phyloP scores from a whole-genome alignment of 2,888 invertebrate species.

The Periphyllus acericola region DNA sequence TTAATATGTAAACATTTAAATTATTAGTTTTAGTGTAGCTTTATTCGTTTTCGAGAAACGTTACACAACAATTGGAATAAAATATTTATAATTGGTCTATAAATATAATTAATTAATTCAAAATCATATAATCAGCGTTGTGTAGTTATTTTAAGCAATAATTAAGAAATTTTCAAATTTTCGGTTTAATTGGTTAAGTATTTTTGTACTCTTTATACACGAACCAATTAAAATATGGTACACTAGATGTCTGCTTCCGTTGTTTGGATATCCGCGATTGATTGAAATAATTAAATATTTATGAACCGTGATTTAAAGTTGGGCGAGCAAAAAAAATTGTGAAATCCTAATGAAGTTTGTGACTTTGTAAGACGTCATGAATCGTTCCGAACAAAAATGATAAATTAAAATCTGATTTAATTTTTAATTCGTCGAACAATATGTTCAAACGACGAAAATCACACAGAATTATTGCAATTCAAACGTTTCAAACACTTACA shows the following conservation, averaged over 20 bases:
- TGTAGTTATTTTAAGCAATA: too few relatives aligned
- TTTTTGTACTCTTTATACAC: not conserved
- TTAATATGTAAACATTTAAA: too few relatives aligned
- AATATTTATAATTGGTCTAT: too few relatives aligned
- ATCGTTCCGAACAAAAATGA: not conserved
- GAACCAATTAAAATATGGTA: not conserved
- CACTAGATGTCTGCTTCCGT: not conserved
- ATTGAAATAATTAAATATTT: not conserved
- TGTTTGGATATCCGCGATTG: not conserved
- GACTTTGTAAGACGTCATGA: not conserved
- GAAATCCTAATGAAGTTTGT: not conserved
- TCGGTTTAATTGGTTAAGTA: too few relatives aligned
- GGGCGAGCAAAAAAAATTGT: not conserved
- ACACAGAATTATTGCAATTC: not conserved
- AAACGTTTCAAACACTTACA: constrained; percentile 63
- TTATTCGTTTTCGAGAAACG: too few relatives aligned
- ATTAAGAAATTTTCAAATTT: too few relatives aligned
- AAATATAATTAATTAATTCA: too few relatives aligned
- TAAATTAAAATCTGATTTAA: not conserved
- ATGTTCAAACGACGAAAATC: not conserved
- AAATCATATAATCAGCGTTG: too few relatives aligned
- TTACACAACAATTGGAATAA: too few relatives aligned
- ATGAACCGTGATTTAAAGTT: not conserved
- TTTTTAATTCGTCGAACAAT: too few relatives aligned
- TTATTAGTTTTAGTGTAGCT: too few relatives aligned